Percentiles rank a stretch among this genome's conserved stretches.
These are phyloP conservation scores for Coracopsis vasa DNA, from an alignment of 2,113 vertebrate genomes.

Conservation along the genomic window DNA sequence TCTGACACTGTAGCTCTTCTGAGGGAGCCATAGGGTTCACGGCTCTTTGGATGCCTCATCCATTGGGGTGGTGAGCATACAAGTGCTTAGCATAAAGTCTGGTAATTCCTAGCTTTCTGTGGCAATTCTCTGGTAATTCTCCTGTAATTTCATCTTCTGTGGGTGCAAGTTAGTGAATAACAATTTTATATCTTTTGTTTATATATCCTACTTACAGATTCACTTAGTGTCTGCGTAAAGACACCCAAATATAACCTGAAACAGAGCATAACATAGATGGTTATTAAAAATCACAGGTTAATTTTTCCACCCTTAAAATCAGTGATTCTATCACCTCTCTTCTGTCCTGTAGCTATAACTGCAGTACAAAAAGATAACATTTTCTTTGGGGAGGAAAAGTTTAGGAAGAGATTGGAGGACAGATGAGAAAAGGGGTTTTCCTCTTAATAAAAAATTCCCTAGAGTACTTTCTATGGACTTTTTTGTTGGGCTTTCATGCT, in stretches of 20 bases:
- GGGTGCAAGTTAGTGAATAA: not conserved
- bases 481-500: not conserved
- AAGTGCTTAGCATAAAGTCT: not conserved
- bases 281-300: not conserved
- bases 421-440: not conserved
- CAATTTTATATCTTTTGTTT: not conserved
- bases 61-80: not conserved
- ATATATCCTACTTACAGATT: not conserved
- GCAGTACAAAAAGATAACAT: not conserved
- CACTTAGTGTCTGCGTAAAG: not conserved
- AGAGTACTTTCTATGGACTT: not conserved
- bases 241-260: not conserved
- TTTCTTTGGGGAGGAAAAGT: not conserved
- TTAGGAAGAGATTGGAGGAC: not conserved
- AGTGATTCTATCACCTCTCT: not conserved
- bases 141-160: not conserved
- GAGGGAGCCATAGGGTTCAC: not conserved
- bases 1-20: not conserved
- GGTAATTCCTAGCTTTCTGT: not conserved
- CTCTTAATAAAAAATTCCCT: not conserved
- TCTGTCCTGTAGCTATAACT: not conserved
- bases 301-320: not conserved
- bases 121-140: not conserved
- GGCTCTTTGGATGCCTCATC: not conserved
- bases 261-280: rapidly evolving